These are phyloP conservation scores for Pachyrhynchus sulphureomaculatus DNA, from an alignment of 1,140 invertebrate genomes.

Conservation along the genomic window DNA sequence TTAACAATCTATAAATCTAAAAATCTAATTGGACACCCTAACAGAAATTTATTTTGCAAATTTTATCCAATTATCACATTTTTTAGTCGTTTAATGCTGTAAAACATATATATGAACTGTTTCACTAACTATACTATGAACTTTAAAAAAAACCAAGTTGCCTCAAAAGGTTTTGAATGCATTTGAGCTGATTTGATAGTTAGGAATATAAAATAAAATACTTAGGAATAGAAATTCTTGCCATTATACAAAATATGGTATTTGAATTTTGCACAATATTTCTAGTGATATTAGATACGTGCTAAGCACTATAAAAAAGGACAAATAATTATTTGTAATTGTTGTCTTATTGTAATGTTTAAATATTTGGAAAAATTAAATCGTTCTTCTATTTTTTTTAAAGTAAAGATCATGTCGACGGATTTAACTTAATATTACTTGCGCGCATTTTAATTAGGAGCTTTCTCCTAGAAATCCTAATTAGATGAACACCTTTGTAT, in stretches of 20 bases:
- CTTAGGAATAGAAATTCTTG: slow-evolving; percentile 12
- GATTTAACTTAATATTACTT: too few species aligned
- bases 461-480: too few species aligned
- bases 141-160: slow-evolving; percentile 18
- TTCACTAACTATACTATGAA: too few species aligned
- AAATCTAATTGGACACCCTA: too few species aligned
- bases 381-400: too few species aligned
- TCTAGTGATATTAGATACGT: slow-evolving; percentile 14
- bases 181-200: background rate
- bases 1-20: too few species aligned
- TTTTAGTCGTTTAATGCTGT: too few species aligned
- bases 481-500: too few species aligned
- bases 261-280: slow-evolving; percentile 27
- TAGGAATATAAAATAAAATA: background rate
- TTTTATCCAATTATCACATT: too few species aligned
- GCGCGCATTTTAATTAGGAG: too few species aligned
- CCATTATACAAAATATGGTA: slow-evolving; percentile 10
- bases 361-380: background rate
- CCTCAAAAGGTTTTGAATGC: slow-evolving; percentile 15
- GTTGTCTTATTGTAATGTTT: background rate
- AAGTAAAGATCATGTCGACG: too few species aligned
- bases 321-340: background rate
- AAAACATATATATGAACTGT: slow-evolving; percentile 4
- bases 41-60: too few species aligned
- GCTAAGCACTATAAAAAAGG: background rate